Evolutionary conservation across 2,113 vertebrate genomes (phyloP).

Genomic region (Aegotheles bennettii): DNA sequence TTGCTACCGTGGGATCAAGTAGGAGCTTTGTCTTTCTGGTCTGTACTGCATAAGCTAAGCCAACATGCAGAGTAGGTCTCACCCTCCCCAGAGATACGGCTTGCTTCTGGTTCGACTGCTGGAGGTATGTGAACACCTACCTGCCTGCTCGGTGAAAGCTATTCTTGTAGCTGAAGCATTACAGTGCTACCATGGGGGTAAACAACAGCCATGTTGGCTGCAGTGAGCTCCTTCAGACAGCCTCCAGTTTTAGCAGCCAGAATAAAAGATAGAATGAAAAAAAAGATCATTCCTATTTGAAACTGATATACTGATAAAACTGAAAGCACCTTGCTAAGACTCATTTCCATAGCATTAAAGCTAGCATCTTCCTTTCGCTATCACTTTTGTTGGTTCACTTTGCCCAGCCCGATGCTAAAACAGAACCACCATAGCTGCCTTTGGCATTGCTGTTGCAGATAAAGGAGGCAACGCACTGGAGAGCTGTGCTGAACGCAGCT

Average conservation of each 20-base stretch:
- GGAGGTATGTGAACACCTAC: background rate
- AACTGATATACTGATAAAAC: too few species aligned
- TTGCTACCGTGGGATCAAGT: rapidly evolving
- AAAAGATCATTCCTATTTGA: background rate
- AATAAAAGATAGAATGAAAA: background rate
- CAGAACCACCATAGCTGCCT: rapidly evolving
- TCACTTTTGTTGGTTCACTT: background rate
- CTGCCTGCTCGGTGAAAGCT: background rate
- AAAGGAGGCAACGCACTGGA: background rate
- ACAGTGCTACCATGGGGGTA: background rate
- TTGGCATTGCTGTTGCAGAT: background rate
- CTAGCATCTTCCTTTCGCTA: background rate
- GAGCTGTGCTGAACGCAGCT: background rate
- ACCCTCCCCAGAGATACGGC: rapidly evolving
- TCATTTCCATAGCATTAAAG: background rate
- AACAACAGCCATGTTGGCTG: background rate
- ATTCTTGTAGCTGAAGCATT: background rate
- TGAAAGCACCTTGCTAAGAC: background rate
- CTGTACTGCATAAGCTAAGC: background rate
- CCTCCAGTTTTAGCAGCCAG: background rate
- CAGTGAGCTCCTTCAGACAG: background rate
- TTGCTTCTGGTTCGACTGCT: background rate
- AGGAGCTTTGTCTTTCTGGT: background rate
- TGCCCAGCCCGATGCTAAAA: background rate
- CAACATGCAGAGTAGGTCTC: background rate